Base-by-base conservation (phyloP, 2,113 vertebrate species). In the Spheniscus mendiculus region DNA sequence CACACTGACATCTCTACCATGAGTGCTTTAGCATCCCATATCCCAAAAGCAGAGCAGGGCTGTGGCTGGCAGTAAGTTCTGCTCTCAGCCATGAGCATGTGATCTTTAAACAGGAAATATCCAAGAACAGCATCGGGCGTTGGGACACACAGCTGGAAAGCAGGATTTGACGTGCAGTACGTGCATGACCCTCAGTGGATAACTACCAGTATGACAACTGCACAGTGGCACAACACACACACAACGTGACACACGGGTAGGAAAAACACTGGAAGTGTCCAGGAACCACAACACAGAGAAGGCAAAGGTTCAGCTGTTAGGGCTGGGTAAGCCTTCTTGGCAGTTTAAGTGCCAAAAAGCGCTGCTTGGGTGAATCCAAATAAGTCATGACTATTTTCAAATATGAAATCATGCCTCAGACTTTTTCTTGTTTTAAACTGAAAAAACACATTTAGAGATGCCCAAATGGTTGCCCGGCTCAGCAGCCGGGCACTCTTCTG, bases 131-230 rank as follows among this genome's bases (percentile, higher is more conserved):
- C 67, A 61, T 3, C 23, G 21, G 44, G 52, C 34, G n/a, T 2
- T 30, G 52, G 53, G 70, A 71, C 49, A 44, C 18, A 4, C 2
- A 13, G 67, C 22, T 34, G 34, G 70, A 14, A 34, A 59, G 69
- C 4, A 27, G 77, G 65, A 63, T 63, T 11, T 67, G 80, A 38
- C 0, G 0, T 15, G 83, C 73, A 82, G 87, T 18, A 74, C 65
- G 5, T 8, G 5, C 78, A 59, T 19, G 84, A 97, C 95, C 86
- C 95, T 83, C 83, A 3, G 92, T 89, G 93, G 96, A 90, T 83
- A 58, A 94, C 73, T 62, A 38, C 42, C 42, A 38, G 92, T 9
- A 94, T 40, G 74, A 47, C 92, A 92, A 1, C 4, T n/a, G 34
- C 83, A 26, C 14, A 21, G 20, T 3, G 26, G 50, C 69, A 76